Base-by-base conservation (phyloP, 2,888 invertebrate species). In the Drosophila mimetica region DNA sequence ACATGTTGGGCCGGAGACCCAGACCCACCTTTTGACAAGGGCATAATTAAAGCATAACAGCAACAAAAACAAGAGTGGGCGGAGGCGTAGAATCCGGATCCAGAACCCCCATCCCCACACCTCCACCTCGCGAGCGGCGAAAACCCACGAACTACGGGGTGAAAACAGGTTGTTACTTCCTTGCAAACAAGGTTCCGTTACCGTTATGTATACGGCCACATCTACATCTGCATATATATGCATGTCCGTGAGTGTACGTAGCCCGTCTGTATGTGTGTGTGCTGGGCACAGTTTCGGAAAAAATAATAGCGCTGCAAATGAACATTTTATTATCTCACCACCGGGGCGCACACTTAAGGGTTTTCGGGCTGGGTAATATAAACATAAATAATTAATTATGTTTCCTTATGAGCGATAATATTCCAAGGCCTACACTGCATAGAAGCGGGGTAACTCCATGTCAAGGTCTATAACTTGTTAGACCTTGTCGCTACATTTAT, bases 131-230 rank as follows among this genome's bases (percentile, higher is more conserved):
- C n/a, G n/a, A n/a, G 36, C 55, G 25, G 61, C 44, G n/a, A 73
- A 82, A 73, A 74, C 83, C 82, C 86, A 85, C 73, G 41, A 67
- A 50, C 32, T 77, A 87, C 82, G 83, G 82, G 79, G 88, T 83
- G 86, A 83, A 85, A 83, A 83, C 82, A 85, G 88, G 88, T 83
- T 83, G 82, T 87, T 83, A 83, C 88, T 83, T 83, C 86, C 82
- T 87, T 81, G 86, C 84, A 85, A 85, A 85, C 84, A 85, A 85
- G 88, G 88, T 88, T 85, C 88, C 84, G 88, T 88, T 88, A 86
- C 86, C 86, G 88, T 80, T 85, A 83, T 81, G 74, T 76, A 42
- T 55, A 72, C 73, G 51, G 65, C 76, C 64, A 64, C 66, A 66
- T 52, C 52, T 65, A 37, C 50, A 78, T 54, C 54, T 75, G 42